Percentiles rank a stretch among this genome's conserved stretches.
Evolutionary conservation across 2,888 invertebrate species (phyloP).

Genomic region (Tachina fera): DNA sequence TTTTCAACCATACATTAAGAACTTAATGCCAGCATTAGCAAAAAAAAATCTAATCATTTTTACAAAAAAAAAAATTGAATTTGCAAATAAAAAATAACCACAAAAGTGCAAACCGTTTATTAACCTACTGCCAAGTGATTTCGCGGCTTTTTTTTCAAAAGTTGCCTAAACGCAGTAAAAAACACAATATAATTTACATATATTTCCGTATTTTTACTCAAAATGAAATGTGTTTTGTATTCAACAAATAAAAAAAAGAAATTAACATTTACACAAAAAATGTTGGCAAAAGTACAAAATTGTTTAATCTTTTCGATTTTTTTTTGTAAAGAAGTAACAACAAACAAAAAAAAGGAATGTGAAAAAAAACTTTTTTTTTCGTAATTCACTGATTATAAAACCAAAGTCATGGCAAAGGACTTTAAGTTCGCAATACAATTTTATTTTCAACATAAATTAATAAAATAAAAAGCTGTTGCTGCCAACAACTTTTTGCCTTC

Average conservation of each 20-base stretch:
- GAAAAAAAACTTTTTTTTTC: slow-evolving; percentile 42
- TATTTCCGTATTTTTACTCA: background rate
- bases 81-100: background rate
- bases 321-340: background rate
- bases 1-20: no score
- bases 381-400: slow-evolving; percentile 41
- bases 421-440: slow-evolving; percentile 19
- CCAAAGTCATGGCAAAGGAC: slow-evolving; percentile 30
- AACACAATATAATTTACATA: no score
- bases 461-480: slow-evolving; percentile 17
- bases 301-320: background rate
- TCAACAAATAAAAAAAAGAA: background rate
- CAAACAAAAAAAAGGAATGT: background rate
- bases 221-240: slow-evolving; percentile 8
- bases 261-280: slow-evolving; percentile 39
- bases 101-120: background rate
- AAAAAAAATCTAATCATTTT: no score
- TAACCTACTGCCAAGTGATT: background rate
- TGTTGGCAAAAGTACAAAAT: slow-evolving; percentile 22
- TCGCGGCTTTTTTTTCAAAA: no score
- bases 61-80: no score
- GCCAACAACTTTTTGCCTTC: slow-evolving; percentile 23
- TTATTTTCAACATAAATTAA: slow-evolving; percentile 26
- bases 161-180: no score
- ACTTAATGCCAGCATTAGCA: no score